phyloP scores from a whole-genome alignment of 2,113 vertebrate genomes.

The Sander lucioperca region DNA sequence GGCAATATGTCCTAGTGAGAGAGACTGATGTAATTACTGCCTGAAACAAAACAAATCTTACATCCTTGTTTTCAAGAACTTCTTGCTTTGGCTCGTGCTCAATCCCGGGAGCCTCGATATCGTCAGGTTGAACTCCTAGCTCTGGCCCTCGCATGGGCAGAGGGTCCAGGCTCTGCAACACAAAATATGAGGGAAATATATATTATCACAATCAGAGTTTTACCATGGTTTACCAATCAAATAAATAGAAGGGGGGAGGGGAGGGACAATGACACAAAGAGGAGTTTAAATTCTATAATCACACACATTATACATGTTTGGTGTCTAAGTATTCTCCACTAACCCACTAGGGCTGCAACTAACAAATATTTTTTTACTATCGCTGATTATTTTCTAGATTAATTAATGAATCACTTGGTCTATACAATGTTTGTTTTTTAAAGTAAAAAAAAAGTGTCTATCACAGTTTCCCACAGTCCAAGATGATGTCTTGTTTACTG shows the following conservation, averaged over 20 bases:
- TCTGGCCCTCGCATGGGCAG: constrained; percentile 92
- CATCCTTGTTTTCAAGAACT: constrained; percentile 96
- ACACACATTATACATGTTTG: background rate
- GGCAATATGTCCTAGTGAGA: background rate
- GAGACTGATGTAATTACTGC: background rate
- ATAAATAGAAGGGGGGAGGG: too few relatives aligned
- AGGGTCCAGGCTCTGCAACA: constrained; percentile 93
- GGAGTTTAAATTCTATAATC: background rate
- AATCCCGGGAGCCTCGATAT: constrained; percentile 89
- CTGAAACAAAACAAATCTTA: constrained; percentile 70
- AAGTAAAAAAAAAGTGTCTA: too few relatives aligned
- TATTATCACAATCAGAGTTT: background rate
- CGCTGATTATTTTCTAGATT: background rate
- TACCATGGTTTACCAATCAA: background rate
- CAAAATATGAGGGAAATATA: background rate
- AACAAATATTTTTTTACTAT: too few relatives aligned
- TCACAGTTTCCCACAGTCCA: background rate
- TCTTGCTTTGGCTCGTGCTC: constrained; percentile 93
- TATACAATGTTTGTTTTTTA: background rate
- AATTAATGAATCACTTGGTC: background rate
- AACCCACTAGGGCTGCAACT: background rate
- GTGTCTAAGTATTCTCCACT: background rate
- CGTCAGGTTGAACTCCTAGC: constrained; percentile 90
- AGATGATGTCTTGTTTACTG: background rate
- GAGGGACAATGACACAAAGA: background rate